These are phyloP conservation scores for Gastrophysa polygoni DNA, from an alignment of 2,888 invertebrate species.

Conservation along the genomic window DNA sequence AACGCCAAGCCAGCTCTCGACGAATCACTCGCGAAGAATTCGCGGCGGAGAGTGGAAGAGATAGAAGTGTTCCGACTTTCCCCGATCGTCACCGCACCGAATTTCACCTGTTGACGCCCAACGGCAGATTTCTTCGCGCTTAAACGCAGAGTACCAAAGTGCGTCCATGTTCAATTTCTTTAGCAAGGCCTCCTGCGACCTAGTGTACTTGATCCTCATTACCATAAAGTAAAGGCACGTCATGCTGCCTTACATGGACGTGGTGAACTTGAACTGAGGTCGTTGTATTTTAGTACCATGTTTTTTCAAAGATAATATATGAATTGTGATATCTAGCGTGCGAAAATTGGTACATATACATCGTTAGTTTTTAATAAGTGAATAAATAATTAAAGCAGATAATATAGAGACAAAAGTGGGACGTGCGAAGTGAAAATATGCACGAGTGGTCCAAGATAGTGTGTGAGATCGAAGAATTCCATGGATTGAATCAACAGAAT, in stretches of 20 bases:
- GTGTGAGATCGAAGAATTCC: background rate
- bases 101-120: slow-evolving; percentile 10
- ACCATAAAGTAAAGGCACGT: slow-evolving; percentile 11
- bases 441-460: background rate
- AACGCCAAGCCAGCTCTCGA: background rate
- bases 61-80: slow-evolving; percentile 15
- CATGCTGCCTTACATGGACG: slow-evolving; percentile 1
- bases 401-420: background rate
- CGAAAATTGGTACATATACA: background rate
- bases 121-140: slow-evolving; percentile 11
- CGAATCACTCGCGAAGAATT: slow-evolving; percentile 13
- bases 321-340: background rate
- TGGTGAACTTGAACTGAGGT: slow-evolving; percentile 13
- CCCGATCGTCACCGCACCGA: slow-evolving; percentile 6
- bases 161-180: background rate
- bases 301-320: background rate
- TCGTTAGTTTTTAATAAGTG: background rate
- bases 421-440: background rate
- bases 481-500: background rate
- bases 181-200: slow-evolving; percentile 4
- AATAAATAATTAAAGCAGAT: background rate
- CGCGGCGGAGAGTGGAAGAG: background rate
- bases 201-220: slow-evolving; percentile 8
- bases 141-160: background rate
- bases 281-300: background rate